phyloP scores from a whole-genome alignment of 2,797 vertebrate species.

The Sebastes ruberrimus region DNA sequence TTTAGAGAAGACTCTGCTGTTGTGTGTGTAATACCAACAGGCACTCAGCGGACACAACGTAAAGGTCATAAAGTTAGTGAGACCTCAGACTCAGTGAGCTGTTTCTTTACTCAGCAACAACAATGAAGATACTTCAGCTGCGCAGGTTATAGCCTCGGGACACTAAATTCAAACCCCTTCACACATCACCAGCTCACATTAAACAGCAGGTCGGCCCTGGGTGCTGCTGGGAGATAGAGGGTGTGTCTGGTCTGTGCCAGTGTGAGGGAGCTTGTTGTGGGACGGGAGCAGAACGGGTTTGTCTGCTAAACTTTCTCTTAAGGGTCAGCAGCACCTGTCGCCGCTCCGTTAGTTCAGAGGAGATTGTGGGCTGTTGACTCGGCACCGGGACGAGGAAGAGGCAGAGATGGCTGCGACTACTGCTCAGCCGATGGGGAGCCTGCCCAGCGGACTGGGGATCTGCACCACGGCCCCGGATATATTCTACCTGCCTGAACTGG shows the following conservation, averaged over 20 bases:
- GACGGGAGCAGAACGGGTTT: conserved; percentile 69
- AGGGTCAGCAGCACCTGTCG: conserved; percentile 53
- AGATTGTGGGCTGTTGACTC: conserved; percentile 10
- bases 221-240: conserved; percentile 21
- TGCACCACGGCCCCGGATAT: conserved; percentile 84
- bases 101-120: too few relatives aligned
- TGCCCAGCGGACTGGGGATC: conserved; percentile 85
- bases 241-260: conserved; percentile 61
- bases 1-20: neutral
- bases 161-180: conserved; percentile 34
- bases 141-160: neutral
- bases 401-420: conserved; percentile 77
- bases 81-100: neutral
- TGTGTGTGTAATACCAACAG: conserved; percentile 5
- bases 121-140: neutral
- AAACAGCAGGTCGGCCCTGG: neutral
- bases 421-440: conserved; percentile 70
- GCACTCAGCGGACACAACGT: neutral
- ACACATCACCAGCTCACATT: conserved; percentile 28
- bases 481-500: conserved; percentile 87
- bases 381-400: conserved; percentile 19
- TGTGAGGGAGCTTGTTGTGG: conserved; percentile 29
- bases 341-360: conserved; percentile 52
- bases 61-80: neutral
- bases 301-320: conserved; percentile 56